Percentiles rank a stretch among this genome's conserved stretches.
phyloP scores from a whole-genome alignment of 2,113 vertebrate species.

The Tricholaema leucomelas region DNA sequence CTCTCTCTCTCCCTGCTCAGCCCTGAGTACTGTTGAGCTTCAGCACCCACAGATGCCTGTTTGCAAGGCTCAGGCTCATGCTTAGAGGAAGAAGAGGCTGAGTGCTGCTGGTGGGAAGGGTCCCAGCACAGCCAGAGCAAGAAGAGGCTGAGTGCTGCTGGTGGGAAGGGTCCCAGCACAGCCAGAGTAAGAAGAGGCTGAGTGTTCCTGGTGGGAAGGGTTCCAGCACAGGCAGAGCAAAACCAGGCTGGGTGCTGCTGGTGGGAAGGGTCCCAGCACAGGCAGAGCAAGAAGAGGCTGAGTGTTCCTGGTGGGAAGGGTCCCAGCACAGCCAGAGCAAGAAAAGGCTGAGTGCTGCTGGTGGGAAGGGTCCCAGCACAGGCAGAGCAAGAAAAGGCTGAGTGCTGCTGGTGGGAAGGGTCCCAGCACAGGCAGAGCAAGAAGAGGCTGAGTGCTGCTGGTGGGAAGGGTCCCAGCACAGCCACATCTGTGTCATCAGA shows the following conservation, averaged over 20 bases:
- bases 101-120: rapidly evolving
- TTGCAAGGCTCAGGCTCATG: neutral
- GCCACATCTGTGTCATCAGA: neutral
- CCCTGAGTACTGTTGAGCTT: neutral
- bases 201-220: too few relatives aligned
- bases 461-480: rapidly evolving
- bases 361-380: too few relatives aligned
- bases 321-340: neutral
- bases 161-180: neutral
- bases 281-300: too few relatives aligned
- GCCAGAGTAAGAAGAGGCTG: too few relatives aligned
- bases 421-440: neutral
- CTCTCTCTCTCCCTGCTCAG: neutral
- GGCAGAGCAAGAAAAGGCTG: too few relatives aligned
- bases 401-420: too few relatives aligned
- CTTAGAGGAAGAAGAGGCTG: neutral
- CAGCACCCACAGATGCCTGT: neutral
- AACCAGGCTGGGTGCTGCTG: too few relatives aligned
- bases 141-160: rapidly evolving
- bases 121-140: neutral
- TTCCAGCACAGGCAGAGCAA: too few relatives aligned
- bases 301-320: rapidly evolving
- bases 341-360: too few relatives aligned
- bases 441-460: rapidly evolving
- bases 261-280: too few relatives aligned